phyloP scores from a whole-genome alignment of 2,797 vertebrate genomes.

The Dermochelys coriacea region DNA sequence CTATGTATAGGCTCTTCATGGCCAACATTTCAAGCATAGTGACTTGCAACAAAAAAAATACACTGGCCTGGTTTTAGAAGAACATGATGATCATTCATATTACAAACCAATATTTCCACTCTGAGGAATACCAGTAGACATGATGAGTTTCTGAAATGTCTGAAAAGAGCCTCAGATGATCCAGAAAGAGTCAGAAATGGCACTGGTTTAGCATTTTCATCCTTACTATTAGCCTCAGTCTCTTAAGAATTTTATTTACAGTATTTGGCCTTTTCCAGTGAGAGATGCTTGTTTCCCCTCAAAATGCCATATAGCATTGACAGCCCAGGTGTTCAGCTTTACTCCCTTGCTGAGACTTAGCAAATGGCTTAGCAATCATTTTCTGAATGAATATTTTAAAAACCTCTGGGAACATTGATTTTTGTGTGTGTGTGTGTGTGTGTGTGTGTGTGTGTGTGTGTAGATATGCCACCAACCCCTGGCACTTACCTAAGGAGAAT shows the following conservation, averaged over 20 bases:
- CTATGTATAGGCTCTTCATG: conserved; percentile 36
- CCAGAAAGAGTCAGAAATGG: conserved; percentile 1
- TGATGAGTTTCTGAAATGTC: conserved; percentile 8
- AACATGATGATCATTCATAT: conserved; percentile 47
- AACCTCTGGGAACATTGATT: neutral
- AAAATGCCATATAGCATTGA: conserved; percentile 30
- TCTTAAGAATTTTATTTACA: conserved; percentile 25
- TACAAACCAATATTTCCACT: conserved; percentile 48
- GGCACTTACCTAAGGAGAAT: neutral
- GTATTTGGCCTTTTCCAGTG: conserved; percentile 24
- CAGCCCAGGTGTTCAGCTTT: conserved; percentile 32
- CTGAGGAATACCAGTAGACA: conserved; percentile 47
- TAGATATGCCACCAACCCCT: neutral
- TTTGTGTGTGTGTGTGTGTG: no score
- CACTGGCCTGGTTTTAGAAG: conserved; percentile 46
- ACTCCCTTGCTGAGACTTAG: conserved; percentile 29
- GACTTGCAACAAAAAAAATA: conserved; percentile 58
- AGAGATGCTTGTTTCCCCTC: conserved; percentile 15
- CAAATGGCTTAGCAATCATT: conserved; percentile 21
- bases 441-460: no score
- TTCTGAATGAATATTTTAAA: neutral
- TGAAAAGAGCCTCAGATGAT: conserved; percentile 27
- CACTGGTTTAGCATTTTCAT: neutral
- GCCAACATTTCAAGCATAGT: conserved; percentile 46
- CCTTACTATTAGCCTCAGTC: neutral